Evolutionary conservation across 2,113 vertebrate genomes (phyloP), one percentile per base, ranked within the genome.

Genomic region (Etheostoma spectabile): DNA sequence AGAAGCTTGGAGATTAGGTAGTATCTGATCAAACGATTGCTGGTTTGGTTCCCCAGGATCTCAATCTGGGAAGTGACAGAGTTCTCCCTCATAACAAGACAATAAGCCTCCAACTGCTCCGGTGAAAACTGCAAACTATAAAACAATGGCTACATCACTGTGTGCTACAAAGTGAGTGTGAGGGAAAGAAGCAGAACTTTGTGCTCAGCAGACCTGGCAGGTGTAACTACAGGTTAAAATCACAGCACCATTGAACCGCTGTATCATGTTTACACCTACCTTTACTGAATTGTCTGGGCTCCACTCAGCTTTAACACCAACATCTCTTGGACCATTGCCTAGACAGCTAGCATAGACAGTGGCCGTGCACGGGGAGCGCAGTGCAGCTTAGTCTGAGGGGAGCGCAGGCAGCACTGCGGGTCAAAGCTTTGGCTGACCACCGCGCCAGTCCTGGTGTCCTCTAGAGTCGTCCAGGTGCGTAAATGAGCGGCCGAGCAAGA

Each of bases 381-480:
- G 42, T 27, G 53, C 35, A 46, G 69, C 64, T 2, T 59, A 73
- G 82, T 53, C 86, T 84, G 59, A 19, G 16, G 72, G 80, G 82
- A 66, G 45, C 13, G n/a, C 27, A 15, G 38, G 69, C 21, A 0
- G 22, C 84, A 76, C 77, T 21, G 38, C 8, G 27, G 86, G 79
- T 86, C 57, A 30, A 49, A 59, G 74, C 65, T 75, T 84, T 90
- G 86, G 87, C 86, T 76, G 85, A 84, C 72, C 82, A 79, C 45
- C 22, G 42, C 10, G n/a, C 60, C 19, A 30, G 60, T 59, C 56
- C 80, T 14, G 27, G 67, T 69, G 85, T 88, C 82, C 77, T 89
- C 86, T 55, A 24, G 82, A 89, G 82, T 77, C 68, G 33, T 77
- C 78, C 85, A 92, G 86, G 92, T 93, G 91, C 92, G 83, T 80